Conservation (phyloP, 92 coral and sea anemone genomes). For the Paragorgia papillata region DNA sequence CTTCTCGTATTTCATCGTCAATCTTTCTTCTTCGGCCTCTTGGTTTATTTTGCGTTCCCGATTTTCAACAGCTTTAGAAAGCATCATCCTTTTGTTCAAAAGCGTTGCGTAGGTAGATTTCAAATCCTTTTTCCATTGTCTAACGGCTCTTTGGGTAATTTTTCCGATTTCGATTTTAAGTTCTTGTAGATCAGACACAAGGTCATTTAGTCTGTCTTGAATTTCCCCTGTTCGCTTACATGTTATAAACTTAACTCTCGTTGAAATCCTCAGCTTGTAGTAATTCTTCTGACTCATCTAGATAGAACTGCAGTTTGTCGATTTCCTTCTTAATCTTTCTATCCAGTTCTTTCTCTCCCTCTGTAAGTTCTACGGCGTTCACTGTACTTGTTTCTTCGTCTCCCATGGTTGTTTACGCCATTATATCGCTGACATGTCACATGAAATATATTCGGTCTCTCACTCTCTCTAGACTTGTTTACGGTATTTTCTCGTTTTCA, state of each 20-base stretch:
- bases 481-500: too few species aligned
- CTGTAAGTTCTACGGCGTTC: too few species aligned
- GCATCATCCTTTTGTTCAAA: slow-evolving; percentile 33
- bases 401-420: slow-evolving; percentile 27
- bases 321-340: slow-evolving; percentile 55
- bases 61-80: slow-evolving; percentile 6
- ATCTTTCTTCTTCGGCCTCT: slow-evolving; percentile 4
- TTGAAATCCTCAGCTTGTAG: slow-evolving; percentile 41
- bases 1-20: slow-evolving; percentile 51
- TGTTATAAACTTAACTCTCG: slow-evolving; percentile 49
- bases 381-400: background rate
- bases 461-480: slow-evolving; percentile 20
- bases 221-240: slow-evolving; percentile 46
- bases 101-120: slow-evolving; percentile 53
- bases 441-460: slow-evolving; percentile 17
- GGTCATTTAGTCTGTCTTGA: slow-evolving; percentile 49
- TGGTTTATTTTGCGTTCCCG: slow-evolving; percentile 5
- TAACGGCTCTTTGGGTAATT: slow-evolving; percentile 43
- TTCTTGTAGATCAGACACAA: slow-evolving; percentile 57
- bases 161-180: slow-evolving; percentile 50
- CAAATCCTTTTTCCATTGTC: slow-evolving; percentile 62
- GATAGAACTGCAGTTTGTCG: slow-evolving; percentile 52
- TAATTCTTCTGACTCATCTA: slow-evolving; percentile 6
- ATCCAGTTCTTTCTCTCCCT: slow-evolving; percentile 35
- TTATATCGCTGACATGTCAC: background rate